Conservation (phyloP, 2,113 vertebrate species). For the Eclectus roratus region DNA sequence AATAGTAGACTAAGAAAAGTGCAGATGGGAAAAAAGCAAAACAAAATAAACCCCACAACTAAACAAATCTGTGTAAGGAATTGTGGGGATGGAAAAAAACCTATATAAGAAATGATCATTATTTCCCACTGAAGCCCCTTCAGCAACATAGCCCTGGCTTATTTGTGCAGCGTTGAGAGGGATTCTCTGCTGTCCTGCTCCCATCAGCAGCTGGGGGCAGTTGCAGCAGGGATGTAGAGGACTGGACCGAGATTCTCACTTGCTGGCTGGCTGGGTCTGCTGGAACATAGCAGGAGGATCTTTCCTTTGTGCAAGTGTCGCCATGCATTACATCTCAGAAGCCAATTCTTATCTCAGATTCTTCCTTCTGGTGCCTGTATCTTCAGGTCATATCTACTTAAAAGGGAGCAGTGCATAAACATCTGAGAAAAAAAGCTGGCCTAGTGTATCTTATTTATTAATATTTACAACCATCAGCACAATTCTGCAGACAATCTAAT, state of each 20-base stretch:
- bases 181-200: background rate
- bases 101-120: background rate
- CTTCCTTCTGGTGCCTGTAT: background rate
- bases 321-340: background rate
- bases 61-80: background rate
- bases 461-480: conserved; percentile 30
- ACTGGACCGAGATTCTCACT: background rate
- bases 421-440: background rate
- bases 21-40: background rate
- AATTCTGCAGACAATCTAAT: background rate
- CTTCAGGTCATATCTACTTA: background rate
- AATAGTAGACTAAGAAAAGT: background rate
- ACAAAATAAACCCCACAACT: background rate
- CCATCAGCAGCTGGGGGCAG: background rate
- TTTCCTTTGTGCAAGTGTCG: background rate
- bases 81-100: background rate
- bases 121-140: background rate
- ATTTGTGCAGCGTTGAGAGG: background rate
- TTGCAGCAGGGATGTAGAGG: background rate
- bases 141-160: background rate
- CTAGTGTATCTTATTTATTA: conserved; percentile 7
- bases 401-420: background rate
- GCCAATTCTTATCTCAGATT: background rate
- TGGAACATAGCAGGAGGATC: background rate
- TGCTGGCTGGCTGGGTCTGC: background rate